Evolutionary conservation across 2,797 vertebrate genomes (phyloP), one percentile per base, ranked within the genome.

Genomic region (Myiothlypis coronata): DNA sequence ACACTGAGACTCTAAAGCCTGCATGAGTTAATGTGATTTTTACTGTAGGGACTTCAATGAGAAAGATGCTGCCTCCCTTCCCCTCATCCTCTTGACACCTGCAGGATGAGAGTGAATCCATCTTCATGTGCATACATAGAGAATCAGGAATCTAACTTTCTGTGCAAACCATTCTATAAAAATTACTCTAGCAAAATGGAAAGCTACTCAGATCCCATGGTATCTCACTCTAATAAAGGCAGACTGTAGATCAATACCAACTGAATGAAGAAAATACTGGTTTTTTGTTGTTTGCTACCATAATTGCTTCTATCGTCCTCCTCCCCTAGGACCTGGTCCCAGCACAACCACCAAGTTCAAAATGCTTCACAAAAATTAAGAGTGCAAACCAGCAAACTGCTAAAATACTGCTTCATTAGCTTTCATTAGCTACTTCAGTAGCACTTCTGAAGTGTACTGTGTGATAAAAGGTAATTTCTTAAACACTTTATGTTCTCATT

Each of bases 71-170:
- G 39, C 37, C 85, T 69, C 24, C 28, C 16, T 65, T 37, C 56
- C 16, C 6, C 14, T 43, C 16, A 37, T 23, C n/a, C 44, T 49
- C 22, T 70, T 0, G 0, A 67, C 28, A 47, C 7, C 26, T 72
- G 24, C 37, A 79, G 83, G 8, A 34, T 39, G 47, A 82, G 50
- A 82, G 56, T 59, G 34, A 92, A 71, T 41, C 8, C 39, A 72
- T 22, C 49, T 49, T 61, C 70, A 41, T 3, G 12, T 32, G 41
- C 34, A 47, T 1, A 71, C 50, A 61, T 16, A 75, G 14, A 57
- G n/a, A 78, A 50, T 22, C 52, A 37, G 35, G 30, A 65, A 81
- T 12, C 9, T 11, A n/a, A 8, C 16, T 65, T 65, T 77, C 72
- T 43, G 44, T 44, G 56, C 32, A 63, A 76, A 55, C 15, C n/a